Evolutionary conservation across 1,140 invertebrate species (phyloP), one percentile per base, ranked within the genome.

Genomic region (Pseudobourletiella spinata): DNA sequence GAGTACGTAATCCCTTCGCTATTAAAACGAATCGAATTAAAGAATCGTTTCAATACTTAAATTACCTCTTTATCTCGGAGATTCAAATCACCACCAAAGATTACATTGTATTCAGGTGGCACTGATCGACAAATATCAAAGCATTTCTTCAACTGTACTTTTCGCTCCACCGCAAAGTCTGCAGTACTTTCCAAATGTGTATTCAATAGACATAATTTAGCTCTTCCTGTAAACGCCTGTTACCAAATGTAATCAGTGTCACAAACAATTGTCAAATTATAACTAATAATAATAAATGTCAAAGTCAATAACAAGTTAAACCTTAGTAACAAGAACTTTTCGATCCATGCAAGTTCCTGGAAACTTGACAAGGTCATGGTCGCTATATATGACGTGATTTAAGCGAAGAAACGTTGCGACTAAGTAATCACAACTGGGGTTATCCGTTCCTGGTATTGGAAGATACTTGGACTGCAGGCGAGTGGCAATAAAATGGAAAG

Each of bases 31-130:
- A n/a, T n/a, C n/a, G n/a, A n/a, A n/a, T n/a, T n/a, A n/a, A n/a
- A n/a, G n/a, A n/a, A n/a, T n/a, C n/a, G n/a, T n/a, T n/a, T n/a
- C n/a, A n/a, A n/a, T n/a, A n/a, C n/a, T n/a, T 44, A 39, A 6
- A 24, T 15, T 59, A 82, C 81, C 74, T 84, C 82, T 71, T 78
- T 78, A 67, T 84, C 82, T 46, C 82, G 71, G 1, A 83, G 63
- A 70, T 84, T 84, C 6, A 83, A 67, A 71, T 84, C 82, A 14
- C 82, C 82, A 44, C 75, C 82, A 74, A 83, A 82, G 32, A 84
- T 72, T 0, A 80, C 78, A 32, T 77, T 79, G 16, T 67, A 58
- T 30, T 74, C 68, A n/a, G 71, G 30, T 3, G 73, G 66, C 16
- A 71, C 65, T 14, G 73, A 66, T 20, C 60, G 65, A 29, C 79